A percentile compares a stretch with the other conserved stretches of the same genome.
Conservation (phyloP, 2,888 invertebrate genomes). For the Serrognathus titanus region DNA sequence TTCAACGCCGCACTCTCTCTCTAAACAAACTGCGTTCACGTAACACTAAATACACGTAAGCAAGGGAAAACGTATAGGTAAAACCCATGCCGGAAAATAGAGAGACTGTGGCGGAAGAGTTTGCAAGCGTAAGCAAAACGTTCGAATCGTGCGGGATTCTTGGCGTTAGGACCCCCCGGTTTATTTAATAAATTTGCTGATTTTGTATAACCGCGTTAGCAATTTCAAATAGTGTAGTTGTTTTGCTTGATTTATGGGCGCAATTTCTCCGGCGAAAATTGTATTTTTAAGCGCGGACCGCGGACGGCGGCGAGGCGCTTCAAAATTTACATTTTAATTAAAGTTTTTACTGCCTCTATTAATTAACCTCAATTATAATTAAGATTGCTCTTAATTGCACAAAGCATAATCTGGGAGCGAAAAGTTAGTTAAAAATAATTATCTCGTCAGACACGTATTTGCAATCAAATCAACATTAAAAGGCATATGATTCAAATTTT, state of each 20-base stretch:
- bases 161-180: background rate
- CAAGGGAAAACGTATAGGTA: too few species aligned
- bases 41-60: too few species aligned
- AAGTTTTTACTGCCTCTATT: constrained; percentile 39
- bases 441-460: too few species aligned
- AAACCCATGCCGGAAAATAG: too few species aligned
- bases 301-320: constrained; percentile 26
- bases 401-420: background rate
- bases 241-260: constrained; percentile 6
- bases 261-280: background rate
- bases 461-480: too few species aligned
- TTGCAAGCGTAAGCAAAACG: too few species aligned
- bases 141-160: too few species aligned
- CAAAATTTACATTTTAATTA: constrained; percentile 42
- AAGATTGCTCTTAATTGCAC: constrained; percentile 17
- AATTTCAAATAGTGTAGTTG: constrained; percentile 8
- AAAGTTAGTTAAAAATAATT: too few species aligned
- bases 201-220: constrained; percentile 3
- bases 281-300: constrained; percentile 13
- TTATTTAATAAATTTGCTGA: constrained; percentile 12
- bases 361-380: constrained; percentile 41
- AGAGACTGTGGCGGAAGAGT: too few species aligned
- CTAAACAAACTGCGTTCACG: background rate
- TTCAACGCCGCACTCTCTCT: constrained; percentile 19
- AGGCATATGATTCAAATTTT: too few species aligned